Base-by-base conservation (phyloP, 2,888 invertebrate genomes). In the Metallyticus violacea region DNA sequence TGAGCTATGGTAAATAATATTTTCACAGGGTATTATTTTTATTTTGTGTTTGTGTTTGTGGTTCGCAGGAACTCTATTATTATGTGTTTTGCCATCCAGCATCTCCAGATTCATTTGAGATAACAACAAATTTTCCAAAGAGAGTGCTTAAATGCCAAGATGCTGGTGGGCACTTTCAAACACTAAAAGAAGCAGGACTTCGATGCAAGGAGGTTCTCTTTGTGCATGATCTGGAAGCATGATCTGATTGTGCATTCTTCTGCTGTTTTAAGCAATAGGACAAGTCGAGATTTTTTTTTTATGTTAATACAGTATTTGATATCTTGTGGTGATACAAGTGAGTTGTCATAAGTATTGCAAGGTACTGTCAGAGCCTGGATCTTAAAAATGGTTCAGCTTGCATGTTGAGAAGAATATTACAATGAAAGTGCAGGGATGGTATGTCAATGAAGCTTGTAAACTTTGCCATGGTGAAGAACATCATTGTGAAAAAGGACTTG, bases 71-170 rank as follows among this genome's bases (percentile, higher is more conserved):
- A 91, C 94, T 99, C 88, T 98, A 98, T 92, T 96, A 97, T 92
- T 99, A 97, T 93, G 97, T 99, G 89, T 98, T 99, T 93, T 98
- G 98, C 91, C 98, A 99, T 92, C 97, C 98, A 5, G 95, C 96
- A 89, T 96, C 99, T 22, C 99, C 99, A 1, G 95, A 97, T 91
- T 95, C 96, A 91, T 99, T 99, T 91, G 98, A 99, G 93, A 97
- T 99, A 89, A 97, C 97, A 83, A 98, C 98, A 89, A 99, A 98
- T 93, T 99, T 97, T 91, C 99, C 99, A 0, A 97, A 97, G 91
- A 95, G 97, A 88, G 95, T 96, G 88, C 93, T 99, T 86, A 94
- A 95, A 5, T 95, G 95, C 90, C 94, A 95, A 2, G 94, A 95
- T 1, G 88, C 89, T 6, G 87, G 91, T 89, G 91, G 92, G 82